Conservation (phyloP, 2,113 vertebrate genomes). For the Oxygymnocypris stewartii region DNA sequence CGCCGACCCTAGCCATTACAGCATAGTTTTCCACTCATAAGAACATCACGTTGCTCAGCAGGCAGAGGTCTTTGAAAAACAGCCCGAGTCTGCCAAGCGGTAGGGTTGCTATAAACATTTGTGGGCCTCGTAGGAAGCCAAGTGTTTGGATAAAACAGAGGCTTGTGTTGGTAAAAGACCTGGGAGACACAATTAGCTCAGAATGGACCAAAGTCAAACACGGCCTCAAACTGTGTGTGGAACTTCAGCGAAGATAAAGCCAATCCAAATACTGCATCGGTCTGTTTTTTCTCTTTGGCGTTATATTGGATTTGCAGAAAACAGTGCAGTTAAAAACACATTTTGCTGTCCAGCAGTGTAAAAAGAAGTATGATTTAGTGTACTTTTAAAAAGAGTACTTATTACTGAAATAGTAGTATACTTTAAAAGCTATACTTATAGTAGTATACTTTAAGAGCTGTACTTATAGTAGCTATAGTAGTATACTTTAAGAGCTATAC, state of each 20-base stretch:
- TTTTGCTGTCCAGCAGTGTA: background rate
- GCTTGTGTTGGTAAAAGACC: conserved; percentile 58
- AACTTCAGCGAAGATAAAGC: background rate
- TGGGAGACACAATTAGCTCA: conserved; percentile 66
- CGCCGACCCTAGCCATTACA: background rate
- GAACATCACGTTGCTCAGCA: conserved; percentile 42
- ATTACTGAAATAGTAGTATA: background rate
- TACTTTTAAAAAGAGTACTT: background rate
- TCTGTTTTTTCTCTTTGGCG: background rate
- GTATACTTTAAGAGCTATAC: too few relatives aligned
- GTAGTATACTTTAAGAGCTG: too few relatives aligned
- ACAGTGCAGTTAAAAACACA: background rate
- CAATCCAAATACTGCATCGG: background rate
- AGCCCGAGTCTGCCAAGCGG: conserved; percentile 61
- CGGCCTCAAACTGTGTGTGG: background rate
- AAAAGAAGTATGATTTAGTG: background rate
- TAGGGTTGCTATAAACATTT: conserved; percentile 66
- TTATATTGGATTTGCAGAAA: background rate
- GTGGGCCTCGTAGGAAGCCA: conserved; percentile 50
- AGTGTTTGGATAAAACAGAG: conserved; percentile 51
- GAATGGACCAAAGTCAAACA: conserved; percentile 13
- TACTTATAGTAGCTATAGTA: too few relatives aligned
- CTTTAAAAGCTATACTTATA: too few relatives aligned
- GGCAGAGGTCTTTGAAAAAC: conserved; percentile 42
- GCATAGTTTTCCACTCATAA: conserved; percentile 40